phyloP scores from a whole-genome alignment of 2,113 vertebrate genomes.

The Scortum barcoo region DNA sequence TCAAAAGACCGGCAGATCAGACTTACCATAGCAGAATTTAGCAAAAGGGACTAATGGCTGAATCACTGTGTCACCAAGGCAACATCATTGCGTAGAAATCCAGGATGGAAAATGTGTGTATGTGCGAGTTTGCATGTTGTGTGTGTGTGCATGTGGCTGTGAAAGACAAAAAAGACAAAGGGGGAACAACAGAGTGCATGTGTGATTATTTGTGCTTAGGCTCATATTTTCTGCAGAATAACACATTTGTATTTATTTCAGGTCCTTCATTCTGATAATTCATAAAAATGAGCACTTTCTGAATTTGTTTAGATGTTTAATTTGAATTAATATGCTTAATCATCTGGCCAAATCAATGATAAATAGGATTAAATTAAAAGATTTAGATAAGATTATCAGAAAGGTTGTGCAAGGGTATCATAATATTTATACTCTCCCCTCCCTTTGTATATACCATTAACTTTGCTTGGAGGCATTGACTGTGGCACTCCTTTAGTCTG shows the following conservation, averaged over 20 bases:
- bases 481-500: constrained; percentile 50
- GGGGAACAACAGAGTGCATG: not conserved
- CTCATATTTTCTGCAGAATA: constrained; percentile 12
- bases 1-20: constrained; percentile 51
- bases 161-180: not conserved
- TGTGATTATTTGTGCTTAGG: constrained; percentile 12
- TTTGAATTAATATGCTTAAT: not conserved
- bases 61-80: constrained; percentile 66
- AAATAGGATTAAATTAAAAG: not conserved
- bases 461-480: constrained; percentile 36
- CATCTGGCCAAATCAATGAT: not conserved
- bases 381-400: constrained; percentile 13
- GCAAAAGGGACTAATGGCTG: constrained; percentile 63
- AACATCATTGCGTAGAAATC: constrained; percentile 59
- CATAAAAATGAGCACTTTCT: not conserved
- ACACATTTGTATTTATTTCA: not conserved
- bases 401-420: constrained; percentile 23
- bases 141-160: constrained; percentile 18
- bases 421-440: constrained; percentile 52
- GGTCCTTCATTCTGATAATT: not conserved
- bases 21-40: constrained; percentile 56
- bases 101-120: constrained; percentile 35
- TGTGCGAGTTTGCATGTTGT: constrained; percentile 29
- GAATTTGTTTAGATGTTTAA: not conserved
- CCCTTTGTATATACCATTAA: constrained; percentile 36